Evolutionary conservation across 1,140 invertebrate species (phyloP).

Genomic region (Zaprionus kolodkinae): DNA sequence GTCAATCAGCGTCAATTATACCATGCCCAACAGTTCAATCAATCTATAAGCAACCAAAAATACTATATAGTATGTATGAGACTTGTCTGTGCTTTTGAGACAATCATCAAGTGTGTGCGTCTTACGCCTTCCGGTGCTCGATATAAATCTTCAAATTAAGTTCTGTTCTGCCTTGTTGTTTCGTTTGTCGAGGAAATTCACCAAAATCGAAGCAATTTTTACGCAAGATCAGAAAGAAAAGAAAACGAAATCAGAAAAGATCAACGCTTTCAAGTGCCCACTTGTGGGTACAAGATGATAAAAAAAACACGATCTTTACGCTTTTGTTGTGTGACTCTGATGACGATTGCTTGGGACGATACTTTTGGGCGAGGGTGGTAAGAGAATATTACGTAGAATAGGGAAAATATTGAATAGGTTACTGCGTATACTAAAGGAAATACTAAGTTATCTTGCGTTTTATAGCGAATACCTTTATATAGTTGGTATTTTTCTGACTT

Average conservation of each 20-base stretch:
- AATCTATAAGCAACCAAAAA: conserved; percentile 24
- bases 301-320: conserved; percentile 63
- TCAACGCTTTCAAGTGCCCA: conserved; percentile 79
- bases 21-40: conserved; percentile 38
- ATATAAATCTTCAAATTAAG: conserved; percentile 81
- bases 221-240: conserved; percentile 61
- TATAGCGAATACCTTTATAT: too few relatives aligned
- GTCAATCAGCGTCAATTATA: conserved; percentile 75
- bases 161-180: conserved; percentile 61
- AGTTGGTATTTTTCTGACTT: too few relatives aligned
- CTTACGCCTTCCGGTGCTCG: conserved; percentile 72
- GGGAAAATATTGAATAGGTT: too few relatives aligned
- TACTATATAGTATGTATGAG: conserved; percentile 22
- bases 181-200: conserved; percentile 61
- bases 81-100: conserved; percentile 38
- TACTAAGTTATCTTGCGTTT: too few relatives aligned
- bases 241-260: conserved; percentile 76
- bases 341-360: conserved; percentile 31
- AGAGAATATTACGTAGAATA: conserved; percentile 30
- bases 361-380: conserved; percentile 39
- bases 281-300: conserved; percentile 65
- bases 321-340: conserved; percentile 35
- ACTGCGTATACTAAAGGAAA: too few relatives aligned
- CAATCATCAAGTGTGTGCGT: conserved; percentile 68
- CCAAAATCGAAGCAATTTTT: conserved; percentile 77